These are phyloP conservation scores for Nematolebias whitei DNA, from an alignment of 2,113 vertebrate species.

Conservation along the genomic window DNA sequence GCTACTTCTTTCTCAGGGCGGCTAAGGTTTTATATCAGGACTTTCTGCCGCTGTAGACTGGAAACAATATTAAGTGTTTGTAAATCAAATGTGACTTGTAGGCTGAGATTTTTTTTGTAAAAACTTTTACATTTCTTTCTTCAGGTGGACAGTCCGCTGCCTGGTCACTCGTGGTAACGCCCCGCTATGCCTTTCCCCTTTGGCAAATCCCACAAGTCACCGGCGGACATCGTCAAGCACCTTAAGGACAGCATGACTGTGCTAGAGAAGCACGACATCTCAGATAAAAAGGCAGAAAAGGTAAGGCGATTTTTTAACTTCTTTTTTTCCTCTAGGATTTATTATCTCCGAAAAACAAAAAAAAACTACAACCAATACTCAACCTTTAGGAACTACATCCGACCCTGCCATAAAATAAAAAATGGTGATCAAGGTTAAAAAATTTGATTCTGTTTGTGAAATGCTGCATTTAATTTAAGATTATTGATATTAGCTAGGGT, in stretches of 20 bases:
- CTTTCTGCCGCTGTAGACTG: too few relatives aligned
- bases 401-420: background rate
- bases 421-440: too few relatives aligned
- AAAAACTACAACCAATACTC: too few relatives aligned
- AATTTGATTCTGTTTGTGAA: background rate
- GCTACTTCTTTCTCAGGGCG: background rate
- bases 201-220: slow-evolving; percentile 97
- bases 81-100: background rate
- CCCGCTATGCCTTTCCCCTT: slow-evolving; percentile 96
- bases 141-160: slow-evolving; percentile 83
- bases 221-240: slow-evolving; percentile 97
- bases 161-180: slow-evolving; percentile 71
- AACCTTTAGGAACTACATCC: background rate
- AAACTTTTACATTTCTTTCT: slow-evolving; percentile 24
- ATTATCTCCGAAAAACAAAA: background rate
- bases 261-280: slow-evolving; percentile 93
- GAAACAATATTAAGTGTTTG: background rate
- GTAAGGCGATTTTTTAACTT: slow-evolving; percentile 61
- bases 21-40: background rate
- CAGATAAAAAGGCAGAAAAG: slow-evolving; percentile 95
- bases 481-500: background rate
- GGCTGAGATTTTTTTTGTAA: background rate
- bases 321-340: background rate
- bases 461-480: background rate
- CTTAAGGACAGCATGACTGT: slow-evolving; percentile 96